These are phyloP conservation scores for Cecidostiba fungosa DNA, from an alignment of 2,888 invertebrate genomes.

Conservation along the genomic window DNA sequence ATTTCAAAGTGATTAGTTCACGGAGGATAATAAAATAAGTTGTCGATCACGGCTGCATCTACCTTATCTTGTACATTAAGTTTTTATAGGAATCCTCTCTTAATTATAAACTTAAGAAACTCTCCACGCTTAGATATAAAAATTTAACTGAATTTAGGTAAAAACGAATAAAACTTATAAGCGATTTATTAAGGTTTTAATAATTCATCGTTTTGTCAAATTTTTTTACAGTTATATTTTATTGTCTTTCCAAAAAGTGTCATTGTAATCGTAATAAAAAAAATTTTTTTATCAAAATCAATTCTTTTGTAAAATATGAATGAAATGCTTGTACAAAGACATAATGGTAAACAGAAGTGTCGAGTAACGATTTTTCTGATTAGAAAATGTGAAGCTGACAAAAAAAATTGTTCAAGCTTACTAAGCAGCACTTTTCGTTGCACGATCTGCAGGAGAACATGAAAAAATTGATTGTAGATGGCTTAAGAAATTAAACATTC, in stretches of 20 bases:
- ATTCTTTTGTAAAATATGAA: constrained; percentile 55
- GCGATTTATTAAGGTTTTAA: constrained; percentile 12
- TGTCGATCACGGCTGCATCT: constrained; percentile 27
- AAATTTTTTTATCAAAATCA: constrained; percentile 31
- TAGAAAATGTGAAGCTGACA: constrained; percentile 5
- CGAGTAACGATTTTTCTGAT: constrained; percentile 42
- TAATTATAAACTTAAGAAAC: constrained; percentile 32
- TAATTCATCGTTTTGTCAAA: constrained; percentile 35
- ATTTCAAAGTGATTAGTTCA: constrained; percentile 22
- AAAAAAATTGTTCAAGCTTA: constrained; percentile 21
- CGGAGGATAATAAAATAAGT: constrained; percentile 20
- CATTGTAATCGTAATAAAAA: constrained; percentile 42
- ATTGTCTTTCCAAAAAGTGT: constrained; percentile 6
- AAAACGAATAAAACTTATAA: constrained; percentile 22
- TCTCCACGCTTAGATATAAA: constrained; percentile 16
- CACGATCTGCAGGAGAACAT: constrained; percentile 20
- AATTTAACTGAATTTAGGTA: neutral
- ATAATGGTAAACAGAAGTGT: constrained; percentile 36
- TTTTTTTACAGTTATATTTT: constrained; percentile 37
- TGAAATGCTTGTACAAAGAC: constrained; percentile 59
- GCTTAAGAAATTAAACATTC: constrained; percentile 55
- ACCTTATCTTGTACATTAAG: constrained; percentile 17
- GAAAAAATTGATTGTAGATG: constrained; percentile 12
- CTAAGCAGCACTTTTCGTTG: constrained; percentile 37
- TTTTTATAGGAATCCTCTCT: constrained; percentile 41